These are phyloP conservation scores for Peromyscus polionotus DNA, from an alignment of 2,113 vertebrate species.

Conservation along the genomic window DNA sequence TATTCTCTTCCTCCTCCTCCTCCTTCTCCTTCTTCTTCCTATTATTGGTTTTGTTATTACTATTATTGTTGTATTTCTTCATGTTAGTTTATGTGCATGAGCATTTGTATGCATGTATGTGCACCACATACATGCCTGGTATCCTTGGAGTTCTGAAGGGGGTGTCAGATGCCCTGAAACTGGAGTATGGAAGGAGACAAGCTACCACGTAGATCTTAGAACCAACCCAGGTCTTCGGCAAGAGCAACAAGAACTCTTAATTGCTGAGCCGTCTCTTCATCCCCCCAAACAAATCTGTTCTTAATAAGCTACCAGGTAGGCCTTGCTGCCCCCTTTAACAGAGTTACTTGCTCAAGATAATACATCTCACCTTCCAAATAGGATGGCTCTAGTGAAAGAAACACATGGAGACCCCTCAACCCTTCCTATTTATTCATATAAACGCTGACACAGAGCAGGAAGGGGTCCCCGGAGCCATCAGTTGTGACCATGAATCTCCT, in stretches of 20 bases:
- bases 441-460: neutral
- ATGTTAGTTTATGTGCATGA: neutral
- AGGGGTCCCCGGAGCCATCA: neutral
- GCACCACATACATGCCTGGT: too few relatives aligned
- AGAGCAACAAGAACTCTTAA: neutral
- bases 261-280: neutral
- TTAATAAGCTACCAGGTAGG: neutral
- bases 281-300: neutral
- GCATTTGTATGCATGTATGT: neutral
- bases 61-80: neutral
- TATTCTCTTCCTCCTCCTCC: rapidly evolving
- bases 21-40: neutral
- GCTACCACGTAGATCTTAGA: neutral
- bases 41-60: rapidly evolving
- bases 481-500: neutral
- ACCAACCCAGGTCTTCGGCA: neutral
- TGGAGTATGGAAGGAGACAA: neutral
- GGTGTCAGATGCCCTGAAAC: neutral
- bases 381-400: neutral
- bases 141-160: neutral
- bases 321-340: neutral
- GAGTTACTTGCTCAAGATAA: neutral
- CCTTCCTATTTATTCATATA: neutral
- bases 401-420: neutral
- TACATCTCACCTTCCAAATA: neutral